phyloP scores from a whole-genome alignment of 2,888 invertebrate species.

The Cataglyphis altisquamis region DNA sequence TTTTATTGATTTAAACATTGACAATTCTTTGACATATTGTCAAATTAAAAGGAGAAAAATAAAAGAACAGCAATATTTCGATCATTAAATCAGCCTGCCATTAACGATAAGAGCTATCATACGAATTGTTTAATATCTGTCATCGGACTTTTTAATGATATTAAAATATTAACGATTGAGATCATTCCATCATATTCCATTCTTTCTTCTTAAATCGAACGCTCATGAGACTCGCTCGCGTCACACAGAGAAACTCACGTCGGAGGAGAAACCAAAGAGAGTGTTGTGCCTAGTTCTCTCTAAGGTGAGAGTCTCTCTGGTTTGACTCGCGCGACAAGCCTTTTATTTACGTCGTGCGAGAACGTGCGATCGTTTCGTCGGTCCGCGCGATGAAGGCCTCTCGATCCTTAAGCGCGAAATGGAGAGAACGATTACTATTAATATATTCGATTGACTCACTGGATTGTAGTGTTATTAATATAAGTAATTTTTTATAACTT shows the following conservation, averaged over 20 bases:
- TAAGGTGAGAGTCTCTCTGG: slow-evolving; percentile 73
- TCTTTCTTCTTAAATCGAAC: slow-evolving; percentile 25
- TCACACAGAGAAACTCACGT: slow-evolving; percentile 57
- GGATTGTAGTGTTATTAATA: neutral
- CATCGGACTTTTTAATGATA: neutral
- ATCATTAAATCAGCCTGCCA: neutral
- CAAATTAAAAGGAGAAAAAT: neutral
- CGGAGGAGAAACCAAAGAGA: slow-evolving; percentile 76
- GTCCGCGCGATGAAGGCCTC: slow-evolving; percentile 31
- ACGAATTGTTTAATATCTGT: no score
- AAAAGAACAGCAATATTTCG: neutral
- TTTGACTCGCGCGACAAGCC: slow-evolving; percentile 49
- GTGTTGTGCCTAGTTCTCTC: slow-evolving; percentile 67
- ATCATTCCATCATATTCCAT: neutral
- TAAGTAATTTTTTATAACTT: neutral
- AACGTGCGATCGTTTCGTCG: slow-evolving; percentile 29
- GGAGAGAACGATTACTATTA: slow-evolving; percentile 10
- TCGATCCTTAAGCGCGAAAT: slow-evolving; percentile 31
- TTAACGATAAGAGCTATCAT: neutral
- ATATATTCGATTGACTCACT: neutral
- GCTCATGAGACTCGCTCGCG: slow-evolving; percentile 22
- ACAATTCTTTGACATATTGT: neutral
- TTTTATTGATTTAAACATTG: neutral
- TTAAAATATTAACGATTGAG: slow-evolving; percentile 11
- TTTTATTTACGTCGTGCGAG: slow-evolving; percentile 66